Evolutionary conservation across 2,113 vertebrate genomes (phyloP).

Genomic region (Nannospalax galili): DNA sequence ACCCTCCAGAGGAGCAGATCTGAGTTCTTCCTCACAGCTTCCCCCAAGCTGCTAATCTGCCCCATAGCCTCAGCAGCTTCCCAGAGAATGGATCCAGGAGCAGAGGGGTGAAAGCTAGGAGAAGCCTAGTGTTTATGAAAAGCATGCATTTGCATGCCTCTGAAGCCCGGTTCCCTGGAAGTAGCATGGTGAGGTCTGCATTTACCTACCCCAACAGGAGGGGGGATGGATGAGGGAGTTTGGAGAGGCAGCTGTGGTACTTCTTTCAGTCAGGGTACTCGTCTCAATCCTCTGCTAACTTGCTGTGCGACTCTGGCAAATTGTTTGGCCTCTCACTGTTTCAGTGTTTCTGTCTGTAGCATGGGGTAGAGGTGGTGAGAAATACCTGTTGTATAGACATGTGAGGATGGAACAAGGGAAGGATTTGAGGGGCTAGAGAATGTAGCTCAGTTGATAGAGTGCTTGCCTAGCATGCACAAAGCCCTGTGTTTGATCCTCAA

Average conservation of each 20-base stretch:
- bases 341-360: background rate
- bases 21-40: background rate
- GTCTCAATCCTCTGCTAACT: background rate
- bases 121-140: background rate
- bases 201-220: background rate
- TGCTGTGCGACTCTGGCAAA: background rate
- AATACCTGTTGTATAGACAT: background rate
- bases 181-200: background rate
- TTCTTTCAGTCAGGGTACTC: background rate
- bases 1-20: background rate
- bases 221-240: too few species aligned
- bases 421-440: background rate
- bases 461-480: background rate
- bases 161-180: background rate
- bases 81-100: slow-evolving; percentile 17
- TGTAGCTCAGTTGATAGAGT: background rate
- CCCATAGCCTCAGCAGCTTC: slow-evolving; percentile 54
- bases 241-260: too few species aligned
- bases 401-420: too few species aligned
- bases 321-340: background rate
- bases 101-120: background rate
- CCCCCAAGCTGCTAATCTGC: background rate
- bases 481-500: background rate
- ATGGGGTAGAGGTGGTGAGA: background rate
- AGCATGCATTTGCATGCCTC: background rate